Conservation (phyloP, 2,113 vertebrate genomes). For the Oreocharis arfaki region DNA sequence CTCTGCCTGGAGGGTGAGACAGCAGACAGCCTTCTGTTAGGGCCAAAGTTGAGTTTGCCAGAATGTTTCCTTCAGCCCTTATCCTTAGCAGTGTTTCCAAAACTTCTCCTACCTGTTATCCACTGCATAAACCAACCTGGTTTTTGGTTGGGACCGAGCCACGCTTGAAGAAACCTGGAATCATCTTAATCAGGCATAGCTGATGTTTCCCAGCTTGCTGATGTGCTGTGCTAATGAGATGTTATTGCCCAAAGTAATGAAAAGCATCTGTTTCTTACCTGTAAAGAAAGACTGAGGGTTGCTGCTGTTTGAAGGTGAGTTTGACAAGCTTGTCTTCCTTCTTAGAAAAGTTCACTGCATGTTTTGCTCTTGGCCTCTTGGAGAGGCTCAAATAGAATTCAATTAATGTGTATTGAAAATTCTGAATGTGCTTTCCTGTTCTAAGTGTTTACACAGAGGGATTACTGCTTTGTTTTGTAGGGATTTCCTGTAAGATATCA, state of each 20-base stretch:
- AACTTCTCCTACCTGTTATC: neutral
- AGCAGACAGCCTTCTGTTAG: neutral
- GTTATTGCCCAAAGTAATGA: neutral
- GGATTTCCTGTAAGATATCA: neutral
- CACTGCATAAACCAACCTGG: neutral
- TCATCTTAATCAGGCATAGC: neutral
- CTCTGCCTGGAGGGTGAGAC: neutral
- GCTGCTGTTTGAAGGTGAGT: neutral
- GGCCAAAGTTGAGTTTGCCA: neutral
- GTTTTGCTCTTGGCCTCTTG: neutral
- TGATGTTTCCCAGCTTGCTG: neutral
- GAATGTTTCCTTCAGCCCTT: neutral
- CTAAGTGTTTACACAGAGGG: neutral
- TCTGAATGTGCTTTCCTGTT: neutral
- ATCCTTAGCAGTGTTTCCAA: neutral
- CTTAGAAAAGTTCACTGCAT: neutral
- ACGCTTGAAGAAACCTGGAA: neutral
- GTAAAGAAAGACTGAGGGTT: neutral
- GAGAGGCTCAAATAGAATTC: neutral
- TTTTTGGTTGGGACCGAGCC: neutral
- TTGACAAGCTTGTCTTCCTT: neutral
- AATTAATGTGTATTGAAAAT: neutral
- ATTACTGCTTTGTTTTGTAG: neutral
- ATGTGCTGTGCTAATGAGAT: neutral
- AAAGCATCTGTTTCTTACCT: neutral